Evolutionary conservation across 2,888 invertebrate species (phyloP).

Genomic region (Latheticus oryzae): DNA sequence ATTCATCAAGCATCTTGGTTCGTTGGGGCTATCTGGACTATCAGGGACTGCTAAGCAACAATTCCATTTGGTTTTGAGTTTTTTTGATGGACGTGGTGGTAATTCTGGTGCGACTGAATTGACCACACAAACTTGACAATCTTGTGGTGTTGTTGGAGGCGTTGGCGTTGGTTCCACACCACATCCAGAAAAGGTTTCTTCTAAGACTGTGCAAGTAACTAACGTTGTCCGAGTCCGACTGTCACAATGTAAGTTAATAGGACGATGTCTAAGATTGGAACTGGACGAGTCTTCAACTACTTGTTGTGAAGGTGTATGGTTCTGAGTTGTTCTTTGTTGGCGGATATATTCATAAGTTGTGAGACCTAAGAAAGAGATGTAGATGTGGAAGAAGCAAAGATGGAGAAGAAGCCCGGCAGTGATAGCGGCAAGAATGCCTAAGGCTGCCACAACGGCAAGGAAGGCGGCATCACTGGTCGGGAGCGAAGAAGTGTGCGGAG

Average conservation of each 20-base stretch:
- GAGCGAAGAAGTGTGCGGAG: constrained; percentile 55
- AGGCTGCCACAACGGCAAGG: constrained; percentile 71
- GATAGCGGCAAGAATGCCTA: constrained; percentile 79
- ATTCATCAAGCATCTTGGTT: constrained; percentile 62
- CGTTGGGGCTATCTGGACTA: constrained; percentile 69
- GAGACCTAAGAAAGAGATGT: constrained; percentile 84
- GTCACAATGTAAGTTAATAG: constrained; percentile 44
- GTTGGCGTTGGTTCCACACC: constrained; percentile 67
- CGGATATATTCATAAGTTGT: constrained; percentile 92
- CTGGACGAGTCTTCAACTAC: constrained; percentile 47
- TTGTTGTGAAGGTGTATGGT: constrained; percentile 45
- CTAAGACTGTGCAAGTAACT: constrained; percentile 67
- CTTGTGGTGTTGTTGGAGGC: constrained; percentile 64
- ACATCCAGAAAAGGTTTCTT: constrained; percentile 64
- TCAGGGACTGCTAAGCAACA: constrained; percentile 71
- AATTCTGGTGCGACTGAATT: constrained; percentile 59
- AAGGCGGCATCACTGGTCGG: constrained; percentile 71
- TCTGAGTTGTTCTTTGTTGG: constrained; percentile 65
- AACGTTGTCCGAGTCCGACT: constrained; percentile 53
- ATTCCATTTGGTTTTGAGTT: constrained; percentile 69
- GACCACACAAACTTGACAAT: constrained; percentile 60
- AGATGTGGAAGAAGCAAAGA: constrained; percentile 88
- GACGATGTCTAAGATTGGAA: constrained; percentile 44
- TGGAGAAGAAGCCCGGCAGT: constrained; percentile 84
- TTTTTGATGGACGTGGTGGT: constrained; percentile 50